These are phyloP conservation scores for Chrysina gloriosa DNA, from an alignment of 2,888 invertebrate genomes.

Conservation along the genomic window DNA sequence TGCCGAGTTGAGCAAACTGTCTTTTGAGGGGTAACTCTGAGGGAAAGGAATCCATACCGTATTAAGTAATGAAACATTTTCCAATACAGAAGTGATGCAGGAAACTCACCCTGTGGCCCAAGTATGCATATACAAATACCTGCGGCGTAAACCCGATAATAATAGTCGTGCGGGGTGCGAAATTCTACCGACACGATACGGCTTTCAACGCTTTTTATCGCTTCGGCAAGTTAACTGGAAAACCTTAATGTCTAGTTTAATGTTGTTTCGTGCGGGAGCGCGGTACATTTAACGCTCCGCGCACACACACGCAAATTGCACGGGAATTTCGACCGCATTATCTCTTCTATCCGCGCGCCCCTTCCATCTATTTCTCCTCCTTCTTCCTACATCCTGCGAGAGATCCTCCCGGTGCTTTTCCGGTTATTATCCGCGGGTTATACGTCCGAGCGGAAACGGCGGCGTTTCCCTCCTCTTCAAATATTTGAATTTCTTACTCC, in stretches of 20 bases:
- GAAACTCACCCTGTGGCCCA: too few relatives aligned
- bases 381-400: too few relatives aligned
- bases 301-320: not conserved
- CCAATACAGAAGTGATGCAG: too few relatives aligned
- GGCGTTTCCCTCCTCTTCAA: too few relatives aligned
- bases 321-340: constrained; percentile 12
- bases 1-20: too few relatives aligned
- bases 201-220: constrained; percentile 23
- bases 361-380: too few relatives aligned
- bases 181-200: not conserved
- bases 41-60: too few relatives aligned
- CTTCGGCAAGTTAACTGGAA: constrained; percentile 32
- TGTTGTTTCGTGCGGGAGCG: constrained; percentile 11
- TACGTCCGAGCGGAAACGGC: not conserved
- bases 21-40: too few relatives aligned
- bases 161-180: not conserved
- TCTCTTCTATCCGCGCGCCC: not conserved
- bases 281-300: not conserved
- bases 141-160: not conserved
- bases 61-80: too few relatives aligned
- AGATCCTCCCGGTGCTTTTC: too few relatives aligned
- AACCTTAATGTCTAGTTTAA: constrained; percentile 34
- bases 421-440: not conserved
- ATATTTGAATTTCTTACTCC: not conserved
- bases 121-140: too few relatives aligned